phyloP scores from a whole-genome alignment of 2,113 vertebrate genomes.

The Cynoglossus semilaevis region DNA sequence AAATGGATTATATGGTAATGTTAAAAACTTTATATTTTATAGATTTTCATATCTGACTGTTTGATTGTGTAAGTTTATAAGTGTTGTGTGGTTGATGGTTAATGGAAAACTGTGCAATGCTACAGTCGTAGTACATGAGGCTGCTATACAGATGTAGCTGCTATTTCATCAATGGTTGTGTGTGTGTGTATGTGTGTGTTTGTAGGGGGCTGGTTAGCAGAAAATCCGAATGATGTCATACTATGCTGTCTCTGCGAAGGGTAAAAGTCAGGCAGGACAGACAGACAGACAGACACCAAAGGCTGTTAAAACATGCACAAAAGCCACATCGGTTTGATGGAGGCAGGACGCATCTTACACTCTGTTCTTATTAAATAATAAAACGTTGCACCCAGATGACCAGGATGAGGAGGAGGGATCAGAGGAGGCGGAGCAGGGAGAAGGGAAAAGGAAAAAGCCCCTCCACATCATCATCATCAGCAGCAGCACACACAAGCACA shows the following conservation, averaged over 20 bases:
- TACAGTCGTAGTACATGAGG: conserved; percentile 20
- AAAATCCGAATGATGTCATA: conserved; percentile 75
- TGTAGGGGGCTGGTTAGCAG: conserved; percentile 45
- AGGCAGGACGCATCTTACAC: not conserved
- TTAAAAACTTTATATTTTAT: conserved; percentile 43
- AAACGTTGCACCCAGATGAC: conserved; percentile 31
- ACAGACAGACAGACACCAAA: not conserved
- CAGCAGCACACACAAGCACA: conserved; percentile 19
- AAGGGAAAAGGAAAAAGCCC: conserved; percentile 37
- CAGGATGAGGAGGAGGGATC: conserved; percentile 9
- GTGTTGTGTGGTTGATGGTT: conserved; percentile 5
- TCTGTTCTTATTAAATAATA: conserved; percentile 24
- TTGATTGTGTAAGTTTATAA: not conserved
- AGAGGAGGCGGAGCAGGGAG: conserved; percentile 1
- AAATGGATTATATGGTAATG: not conserved
- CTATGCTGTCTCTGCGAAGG: conserved; percentile 59
- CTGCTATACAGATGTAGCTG: conserved; percentile 50
- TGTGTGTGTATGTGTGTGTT: conserved; percentile 12
- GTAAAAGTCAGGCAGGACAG: conserved; percentile 44
- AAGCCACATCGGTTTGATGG: not conserved
- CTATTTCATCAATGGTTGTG: conserved; percentile 73
- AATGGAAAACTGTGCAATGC: conserved; percentile 6
- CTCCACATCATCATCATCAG: conserved; percentile 28
- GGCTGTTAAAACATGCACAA: conserved; percentile 17
- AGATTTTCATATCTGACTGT: not conserved